Base-by-base conservation (phyloP, 1,140 invertebrate species). In the Zaprionus davidi region DNA sequence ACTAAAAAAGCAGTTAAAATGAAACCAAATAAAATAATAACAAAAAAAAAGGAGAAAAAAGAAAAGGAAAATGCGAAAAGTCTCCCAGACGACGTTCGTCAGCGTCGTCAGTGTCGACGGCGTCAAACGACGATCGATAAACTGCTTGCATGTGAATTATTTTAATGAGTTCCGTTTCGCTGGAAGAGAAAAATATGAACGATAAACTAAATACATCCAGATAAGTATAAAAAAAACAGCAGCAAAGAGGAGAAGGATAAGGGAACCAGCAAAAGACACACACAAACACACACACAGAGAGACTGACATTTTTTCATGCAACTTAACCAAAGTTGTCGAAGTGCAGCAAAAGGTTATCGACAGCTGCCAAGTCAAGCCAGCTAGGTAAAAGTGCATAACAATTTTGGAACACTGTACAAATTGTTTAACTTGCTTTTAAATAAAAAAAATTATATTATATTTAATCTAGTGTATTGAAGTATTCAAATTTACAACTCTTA, bases 61-160 rank as follows among this genome's bases (percentile, higher is more conserved):
- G 31, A 31, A 53, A 75, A 70, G 17, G 5, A 65, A 36, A 53
- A 36, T 20, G 36, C 26, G 53, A 71, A 80, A 74, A 57, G 71
- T 67, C 66, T 70, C 60, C 76, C 76, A 84, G 78, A 81, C 84
- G 81, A 69, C 81, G 81, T 90, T 84, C 83, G 84, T 87, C 84
- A 88, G 87, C 83, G 83, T 49, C 46, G 15, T 41, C 41, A 46
- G 17, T 34, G 31, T 34, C 83, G 84, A 87, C 84, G 83, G 87
- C 83, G 83, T 87, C 83, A 87, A 83, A 83, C 77, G 51, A 56
- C 83, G 83, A 88, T 88, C 84, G 85, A 88, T 88, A 88, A 90
- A 88, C 74, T 81, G 84, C 84, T 88, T 88, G 84, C 84, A 88
- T 88, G 84, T 88, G 84, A 88, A 88, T 88, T 88, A 88, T 88